Evolutionary conservation across 1,140 invertebrate species (phyloP), one percentile per base, ranked within the genome.

Genomic region (Tyrophagus putrescentiae): DNA sequence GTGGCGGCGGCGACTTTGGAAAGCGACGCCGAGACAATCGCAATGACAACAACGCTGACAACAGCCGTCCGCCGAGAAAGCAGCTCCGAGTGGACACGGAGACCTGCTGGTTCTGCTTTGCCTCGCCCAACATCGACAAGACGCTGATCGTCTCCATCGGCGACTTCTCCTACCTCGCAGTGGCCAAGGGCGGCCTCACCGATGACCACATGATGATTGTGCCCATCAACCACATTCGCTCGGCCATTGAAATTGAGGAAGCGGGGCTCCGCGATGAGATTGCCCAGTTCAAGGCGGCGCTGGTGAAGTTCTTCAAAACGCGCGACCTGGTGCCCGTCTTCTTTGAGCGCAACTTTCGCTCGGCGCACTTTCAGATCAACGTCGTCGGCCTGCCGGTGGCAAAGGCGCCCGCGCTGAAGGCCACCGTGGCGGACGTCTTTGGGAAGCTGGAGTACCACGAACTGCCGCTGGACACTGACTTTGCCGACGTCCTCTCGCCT

Each of bases 291-390:
- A 95, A 96, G 73, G 70, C 77, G 6, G 80, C 84, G 0, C 70
- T 98, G 25, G 79, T 75, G 48, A 80, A 84, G 60, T 87, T 84
- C 69, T 95, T 83, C 70, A 74, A 77, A 5, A 73, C 75, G 1
- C 72, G 80, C 52, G 72, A 70, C 3, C 82, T 84, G 72, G 74
- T 80, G 31, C 80, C 83, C 0, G 85, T 96, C 21, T 94, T 93
- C 70, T 98, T 90, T 69, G 94, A 98, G 70, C 78, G 95, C 58
- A 97, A 97, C 74, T 98, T 82, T 68, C 84, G 84, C 70, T 88
- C 86, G 3, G 84, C 87, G 0, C 93, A 98, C 74, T 79, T 95
- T 70, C 90, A 97, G 73, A 79, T 98, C 63, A 92, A 98, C 77
- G 85, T 82, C 6, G 76, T 91, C 56, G 85, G 85, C 1, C 73